Base-by-base conservation (phyloP, 2,113 vertebrate species). In the Hystrix cristata region DNA sequence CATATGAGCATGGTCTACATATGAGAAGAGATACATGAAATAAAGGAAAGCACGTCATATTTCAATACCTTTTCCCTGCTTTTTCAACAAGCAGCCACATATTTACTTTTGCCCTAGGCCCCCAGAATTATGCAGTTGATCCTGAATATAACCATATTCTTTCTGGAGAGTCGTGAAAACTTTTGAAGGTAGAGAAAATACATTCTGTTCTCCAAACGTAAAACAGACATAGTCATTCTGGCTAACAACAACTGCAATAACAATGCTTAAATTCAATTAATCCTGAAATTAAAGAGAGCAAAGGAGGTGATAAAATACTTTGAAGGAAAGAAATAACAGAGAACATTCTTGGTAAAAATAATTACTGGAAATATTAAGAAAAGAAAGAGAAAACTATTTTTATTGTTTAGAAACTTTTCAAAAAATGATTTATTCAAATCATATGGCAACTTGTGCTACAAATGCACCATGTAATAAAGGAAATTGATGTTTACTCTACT, bases 281-380 rank as follows among this genome's bases (percentile, higher is more conserved):
- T 72, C 14, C 23, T 71, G 59, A 82, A 96, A 87, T 69, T 53
- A 93, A 72, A 34, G 29, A 71, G 1, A 76, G 12, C 25, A 67
- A 76, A 1, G 29, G 69, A 84, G 29, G 64, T 27, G 2, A 38
- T 7, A 7, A 74, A 51, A 59, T 87, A 21, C 62, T 64, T 43
- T 79, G 1, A 67, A 91, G 29, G 76, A 76, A 92, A 96, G 25
- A 83, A 65, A 64, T 25, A 90, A 53, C 13, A 57, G 4, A 89
- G 3, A 94, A 96, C 21, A 74, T 27, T 13, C 21, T 51, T 21
- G 53, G 27, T 53, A 31, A 31, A 53, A 89, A 57, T 67, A 90
- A 74, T 69, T 89, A 74, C 65, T 80, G n/a, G 60, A 92, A 87
- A 84, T 72, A 57, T 76, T 95, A 80, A 82, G 43, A 72, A 90